Evolutionary conservation across 2,888 invertebrate species (phyloP), one percentile per base, ranked within the genome.

Genomic region (Dyspetes luteomarginatus): DNA sequence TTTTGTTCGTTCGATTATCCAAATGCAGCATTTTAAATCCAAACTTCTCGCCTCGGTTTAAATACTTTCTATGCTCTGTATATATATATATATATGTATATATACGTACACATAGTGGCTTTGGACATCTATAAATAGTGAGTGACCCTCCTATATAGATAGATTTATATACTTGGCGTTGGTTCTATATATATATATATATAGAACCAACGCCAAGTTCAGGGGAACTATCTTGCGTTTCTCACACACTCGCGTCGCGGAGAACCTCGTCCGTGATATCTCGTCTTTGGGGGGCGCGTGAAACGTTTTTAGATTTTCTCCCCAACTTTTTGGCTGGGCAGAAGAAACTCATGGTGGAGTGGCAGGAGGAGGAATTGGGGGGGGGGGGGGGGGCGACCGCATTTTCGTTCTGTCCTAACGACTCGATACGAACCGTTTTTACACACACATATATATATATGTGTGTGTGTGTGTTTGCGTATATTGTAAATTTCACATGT

Each of bases 301-400:
- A 81, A 81, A 72, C 80, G 68, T 81, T 81, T 81, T 81, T 81
- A 81, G 80, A 81, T 81, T 76, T 81, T 81, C 80, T 76, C 80
- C 80, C 80, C 67, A 43, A 64, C 19, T 48, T 76, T 81, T 75
- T 48, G 55, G 64, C 26, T 19, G 24, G 22, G 2, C 36, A 36
- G 36, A 2, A 12, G 36, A 36, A 12, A 36, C 7, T 36, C 12
- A 36, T 12, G 4, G 1, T 5, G 9, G 36, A 36, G 2, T 9
- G 3, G 9, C 1, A 9, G 36, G 48, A 28, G 45, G 48, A 26
- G 17, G 28, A 24, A 69, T 36, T 50, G 22, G 58, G 22, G 52
- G 43, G 55, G 26, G 43, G 41, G 1, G 28, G 22, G 50, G 45
- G 55, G 68, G 24, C 36, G 55, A 69, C 22, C 64, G 50, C 48